Base-by-base conservation (phyloP, 2,888 invertebrate genomes). In the Gasteruption jaculator region DNA sequence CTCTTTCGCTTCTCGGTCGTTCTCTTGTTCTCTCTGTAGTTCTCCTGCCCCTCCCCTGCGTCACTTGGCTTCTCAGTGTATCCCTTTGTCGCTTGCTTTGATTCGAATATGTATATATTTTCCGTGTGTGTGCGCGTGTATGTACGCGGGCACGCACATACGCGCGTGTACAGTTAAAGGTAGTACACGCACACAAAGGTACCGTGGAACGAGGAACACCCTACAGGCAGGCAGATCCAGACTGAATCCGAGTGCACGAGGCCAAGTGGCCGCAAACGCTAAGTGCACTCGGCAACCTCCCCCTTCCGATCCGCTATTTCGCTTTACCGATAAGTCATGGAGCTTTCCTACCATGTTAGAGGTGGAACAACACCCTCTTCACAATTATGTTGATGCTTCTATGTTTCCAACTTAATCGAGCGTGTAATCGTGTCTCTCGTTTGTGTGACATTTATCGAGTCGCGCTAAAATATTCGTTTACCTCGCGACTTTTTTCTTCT, bases 161-260 rank as follows among this genome's bases (percentile, higher is more conserved):
- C n/a, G n/a, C n/a, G n/a, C n/a, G n/a, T n/a, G n/a, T n/a, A n/a
- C n/a, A n/a, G n/a, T n/a, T n/a, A n/a, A n/a, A n/a, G n/a, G n/a
- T n/a, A n/a, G n/a, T n/a, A n/a, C n/a, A n/a, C n/a, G n/a, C n/a
- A n/a, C n/a, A n/a, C n/a, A n/a, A n/a, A n/a, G n/a, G n/a, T n/a
- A n/a, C n/a, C n/a, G n/a, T n/a, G n/a, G n/a, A n/a, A n/a, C n/a
- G n/a, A n/a, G n/a, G n/a, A n/a, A n/a, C 5, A 35, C 4, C 36
- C 25, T 11, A n/a, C 6, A n/a, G 31, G 14, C 31, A 18, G 31
- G 11, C 39, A 27, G 35, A 41, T 35, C 41, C 20, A 27, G 35
- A 14, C n/a, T 24, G 41, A 36, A 41, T 41, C 30, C 36, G 29
- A 41, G 35, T 41, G 41, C 35, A 29, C 35, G 20, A n/a, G 41